Conservation (phyloP, 2,113 vertebrate genomes). For the Mus spicilegus region DNA sequence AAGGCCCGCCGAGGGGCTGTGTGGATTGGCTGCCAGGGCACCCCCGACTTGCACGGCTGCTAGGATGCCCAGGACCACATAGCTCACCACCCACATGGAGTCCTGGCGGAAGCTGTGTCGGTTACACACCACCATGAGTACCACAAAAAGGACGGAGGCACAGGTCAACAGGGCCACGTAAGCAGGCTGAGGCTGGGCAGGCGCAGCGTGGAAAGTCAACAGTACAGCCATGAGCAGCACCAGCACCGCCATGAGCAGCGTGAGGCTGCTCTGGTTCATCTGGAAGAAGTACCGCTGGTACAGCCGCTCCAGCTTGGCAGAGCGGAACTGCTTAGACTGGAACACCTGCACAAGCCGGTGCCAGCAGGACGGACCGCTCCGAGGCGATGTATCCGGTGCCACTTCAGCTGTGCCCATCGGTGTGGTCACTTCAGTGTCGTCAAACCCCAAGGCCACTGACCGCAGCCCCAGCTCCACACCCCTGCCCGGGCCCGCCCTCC, state of each 20-base stretch:
- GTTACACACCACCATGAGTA: conserved; percentile 96
- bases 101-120: conserved; percentile 97
- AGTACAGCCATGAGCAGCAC: conserved; percentile 94
- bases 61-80: conserved; percentile 93
- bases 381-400: conserved; percentile 23
- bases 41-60: conserved; percentile 92
- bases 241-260: conserved; percentile 96
- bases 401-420: conserved; percentile 37
- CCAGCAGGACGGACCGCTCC: conserved; percentile 90
- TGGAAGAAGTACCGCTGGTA: conserved; percentile 99
- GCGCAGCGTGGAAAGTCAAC: conserved; percentile 95
- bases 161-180: conserved; percentile 90
- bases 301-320: conserved; percentile 95
- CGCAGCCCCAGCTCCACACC: conserved; percentile 91
- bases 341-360: conserved; percentile 92
- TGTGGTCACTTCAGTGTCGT: conserved; percentile 89
- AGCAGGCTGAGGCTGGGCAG: conserved; percentile 87
- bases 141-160: conserved; percentile 92
- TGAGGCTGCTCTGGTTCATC: conserved; percentile 98
- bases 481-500: conserved; percentile 86
- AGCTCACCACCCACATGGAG: conserved; percentile 98
- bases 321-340: conserved; percentile 97
- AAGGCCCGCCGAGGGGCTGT: conserved; percentile 94
- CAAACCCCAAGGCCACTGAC: conserved; percentile 91
- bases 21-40: conserved; percentile 90